Conservation (phyloP, 2,888 invertebrate genomes). For the Phasia obesa region DNA sequence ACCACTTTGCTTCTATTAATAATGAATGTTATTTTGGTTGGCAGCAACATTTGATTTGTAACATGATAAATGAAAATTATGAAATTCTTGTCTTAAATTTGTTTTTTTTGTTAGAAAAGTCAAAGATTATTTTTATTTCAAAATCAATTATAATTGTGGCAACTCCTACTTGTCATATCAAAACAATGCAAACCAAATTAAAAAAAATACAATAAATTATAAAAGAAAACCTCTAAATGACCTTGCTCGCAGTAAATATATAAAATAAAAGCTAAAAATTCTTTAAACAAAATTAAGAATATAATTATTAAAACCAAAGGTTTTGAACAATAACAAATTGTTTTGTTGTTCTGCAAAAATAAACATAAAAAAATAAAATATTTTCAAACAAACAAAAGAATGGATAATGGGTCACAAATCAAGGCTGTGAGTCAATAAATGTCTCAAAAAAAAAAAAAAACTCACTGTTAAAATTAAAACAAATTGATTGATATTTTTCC, state of each 20-base stretch:
- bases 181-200: conserved; percentile 38
- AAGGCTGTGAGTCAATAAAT: conserved; percentile 39
- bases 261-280: conserved; percentile 36
- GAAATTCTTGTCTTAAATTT: conserved; percentile 18
- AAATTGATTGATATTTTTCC: conserved; percentile 44
- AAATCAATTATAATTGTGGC: conserved; percentile 43
- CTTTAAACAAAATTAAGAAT: conserved; percentile 22
- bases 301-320: conserved; percentile 15
- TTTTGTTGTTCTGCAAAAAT: conserved; percentile 11
- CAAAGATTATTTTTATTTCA: conserved; percentile 36
- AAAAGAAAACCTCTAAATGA: conserved; percentile 57
- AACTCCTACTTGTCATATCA: conserved; percentile 57
- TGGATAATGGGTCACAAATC: conserved; percentile 55
- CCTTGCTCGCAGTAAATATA: conserved; percentile 44
- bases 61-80: conserved; percentile 21
- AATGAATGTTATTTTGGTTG: conserved; percentile 4
- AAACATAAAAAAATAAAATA: too few species aligned
- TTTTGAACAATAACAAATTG: conserved; percentile 7
- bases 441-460: background rate
- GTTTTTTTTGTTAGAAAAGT: conserved; percentile 33
- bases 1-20: background rate
- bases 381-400: conserved; percentile 9
- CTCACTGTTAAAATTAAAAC: conserved; percentile 28
- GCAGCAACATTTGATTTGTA: conserved; percentile 15
- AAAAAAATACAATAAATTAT: conserved; percentile 45